A percentile compares a stretch with the other conserved stretches of the same genome.
Evolutionary conservation across 2,888 invertebrate genomes (phyloP).

Genomic region (Lithophane ornitopus): DNA sequence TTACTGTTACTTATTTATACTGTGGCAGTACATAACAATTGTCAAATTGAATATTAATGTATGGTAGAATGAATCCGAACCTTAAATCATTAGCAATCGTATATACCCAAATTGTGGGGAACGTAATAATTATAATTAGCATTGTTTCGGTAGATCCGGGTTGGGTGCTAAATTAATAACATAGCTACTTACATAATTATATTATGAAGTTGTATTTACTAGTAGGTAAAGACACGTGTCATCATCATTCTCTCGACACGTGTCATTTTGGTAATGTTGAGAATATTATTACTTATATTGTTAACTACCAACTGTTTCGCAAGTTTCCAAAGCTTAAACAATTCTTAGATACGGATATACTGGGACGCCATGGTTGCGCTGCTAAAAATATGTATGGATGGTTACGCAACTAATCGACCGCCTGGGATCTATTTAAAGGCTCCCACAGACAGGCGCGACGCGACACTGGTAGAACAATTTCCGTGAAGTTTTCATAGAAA

Average conservation of each 20-base stretch:
- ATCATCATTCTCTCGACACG: neutral
- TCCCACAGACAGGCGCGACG: no score
- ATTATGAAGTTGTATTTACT: neutral
- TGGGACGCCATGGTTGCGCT: no score
- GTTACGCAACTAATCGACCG: no score
- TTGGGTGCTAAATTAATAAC: neutral
- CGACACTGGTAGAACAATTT: no score
- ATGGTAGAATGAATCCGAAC: neutral
- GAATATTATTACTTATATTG: neutral
- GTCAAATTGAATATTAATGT: neutral
- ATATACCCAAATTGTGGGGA: neutral
- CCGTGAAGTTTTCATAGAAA: no score
- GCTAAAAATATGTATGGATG: no score
- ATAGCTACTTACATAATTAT: neutral
- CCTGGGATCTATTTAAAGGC: no score
- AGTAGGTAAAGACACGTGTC: neutral
- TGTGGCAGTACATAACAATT: neutral
- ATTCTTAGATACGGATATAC: no score
- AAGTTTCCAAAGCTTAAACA: neutral
- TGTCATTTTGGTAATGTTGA: neutral
- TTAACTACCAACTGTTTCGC: neutral
- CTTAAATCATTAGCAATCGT: neutral
- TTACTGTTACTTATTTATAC: no score
- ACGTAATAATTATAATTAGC: conserved; percentile 31
- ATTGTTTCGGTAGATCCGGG: neutral